These are phyloP conservation scores for Vombatus ursinus DNA, from an alignment of 2,113 vertebrate genomes.

Conservation along the genomic window DNA sequence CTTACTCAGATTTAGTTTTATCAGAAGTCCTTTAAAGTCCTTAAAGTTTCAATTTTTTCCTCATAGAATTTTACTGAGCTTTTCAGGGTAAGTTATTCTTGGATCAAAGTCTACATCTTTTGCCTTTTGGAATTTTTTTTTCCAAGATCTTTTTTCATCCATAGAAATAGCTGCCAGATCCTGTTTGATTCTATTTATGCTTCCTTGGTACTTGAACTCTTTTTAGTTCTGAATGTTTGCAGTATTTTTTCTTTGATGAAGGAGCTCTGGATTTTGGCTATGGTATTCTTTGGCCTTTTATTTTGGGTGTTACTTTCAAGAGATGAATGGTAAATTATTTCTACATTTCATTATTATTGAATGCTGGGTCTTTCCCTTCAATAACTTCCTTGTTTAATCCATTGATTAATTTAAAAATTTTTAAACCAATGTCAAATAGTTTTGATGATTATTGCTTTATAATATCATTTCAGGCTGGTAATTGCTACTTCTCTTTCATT, in stretches of 20 bases:
- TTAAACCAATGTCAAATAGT: background rate
- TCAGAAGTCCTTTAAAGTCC: no score
- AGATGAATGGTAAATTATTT: no score
- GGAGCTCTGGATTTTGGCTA: no score
- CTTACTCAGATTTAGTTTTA: background rate
- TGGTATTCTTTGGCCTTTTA: no score
- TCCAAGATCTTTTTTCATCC: background rate
- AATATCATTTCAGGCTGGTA: background rate
- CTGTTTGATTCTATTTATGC: background rate
- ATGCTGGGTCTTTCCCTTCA: background rate
- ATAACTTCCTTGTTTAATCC: background rate
- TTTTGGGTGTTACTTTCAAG: no score
- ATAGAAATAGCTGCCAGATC: background rate
- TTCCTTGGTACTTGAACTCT: background rate
- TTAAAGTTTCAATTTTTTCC: background rate
- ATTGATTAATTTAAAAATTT: background rate
- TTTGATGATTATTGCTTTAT: background rate
- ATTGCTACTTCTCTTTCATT: background rate
- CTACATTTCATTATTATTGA: background rate
- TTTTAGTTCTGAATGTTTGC: no score
- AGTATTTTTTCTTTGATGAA: no score
- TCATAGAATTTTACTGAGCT: background rate
- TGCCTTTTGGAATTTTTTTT: background rate
- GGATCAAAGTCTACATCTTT: background rate
- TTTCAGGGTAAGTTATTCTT: background rate